These are phyloP conservation scores for Epizoanthus scotinus DNA, from an alignment of 92 coral and sea anemone species.

Conservation along the genomic window DNA sequence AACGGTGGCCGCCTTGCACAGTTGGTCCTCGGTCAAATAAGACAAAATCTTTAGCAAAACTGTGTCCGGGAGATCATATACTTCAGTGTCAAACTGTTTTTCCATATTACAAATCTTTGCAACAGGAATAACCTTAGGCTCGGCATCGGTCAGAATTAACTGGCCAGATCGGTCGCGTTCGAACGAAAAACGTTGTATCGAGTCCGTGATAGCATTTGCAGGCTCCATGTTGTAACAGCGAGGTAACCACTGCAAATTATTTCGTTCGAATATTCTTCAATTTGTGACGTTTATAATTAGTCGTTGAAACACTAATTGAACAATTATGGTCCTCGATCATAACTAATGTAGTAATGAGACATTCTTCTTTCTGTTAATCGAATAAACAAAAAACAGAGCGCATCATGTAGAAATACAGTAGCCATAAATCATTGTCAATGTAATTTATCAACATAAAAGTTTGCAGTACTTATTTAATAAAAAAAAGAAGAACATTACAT, in stretches of 20 bases:
- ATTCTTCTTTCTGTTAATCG: no score
- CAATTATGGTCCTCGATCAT: neutral
- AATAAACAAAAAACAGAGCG: no score
- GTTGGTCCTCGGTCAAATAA: conserved; percentile 55
- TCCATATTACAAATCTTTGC: neutral
- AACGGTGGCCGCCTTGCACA: conserved; percentile 72
- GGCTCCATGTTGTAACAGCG: conserved; percentile 4
- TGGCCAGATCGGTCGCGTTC: neutral
- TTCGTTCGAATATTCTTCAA: neutral
- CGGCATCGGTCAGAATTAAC: neutral
- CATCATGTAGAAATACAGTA: no score
- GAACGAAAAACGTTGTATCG: neutral
- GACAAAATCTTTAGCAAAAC: conserved; percentile 72
- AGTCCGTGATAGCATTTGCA: neutral
- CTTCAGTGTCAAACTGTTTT: neutral
- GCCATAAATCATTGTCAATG: no score
- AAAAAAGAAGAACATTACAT: no score
- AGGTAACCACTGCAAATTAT: neutral
- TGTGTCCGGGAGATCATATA: conserved; percentile 83
- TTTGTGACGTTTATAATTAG: conserved; percentile 9
- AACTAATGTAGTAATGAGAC: no score
- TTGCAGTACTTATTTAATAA: no score
- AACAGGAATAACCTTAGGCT: neutral
- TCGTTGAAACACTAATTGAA: neutral
- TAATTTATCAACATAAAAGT: no score